Evolutionary conservation across 2,797 vertebrate genomes (phyloP).

Genomic region (Gambusia yucatana): DNA sequence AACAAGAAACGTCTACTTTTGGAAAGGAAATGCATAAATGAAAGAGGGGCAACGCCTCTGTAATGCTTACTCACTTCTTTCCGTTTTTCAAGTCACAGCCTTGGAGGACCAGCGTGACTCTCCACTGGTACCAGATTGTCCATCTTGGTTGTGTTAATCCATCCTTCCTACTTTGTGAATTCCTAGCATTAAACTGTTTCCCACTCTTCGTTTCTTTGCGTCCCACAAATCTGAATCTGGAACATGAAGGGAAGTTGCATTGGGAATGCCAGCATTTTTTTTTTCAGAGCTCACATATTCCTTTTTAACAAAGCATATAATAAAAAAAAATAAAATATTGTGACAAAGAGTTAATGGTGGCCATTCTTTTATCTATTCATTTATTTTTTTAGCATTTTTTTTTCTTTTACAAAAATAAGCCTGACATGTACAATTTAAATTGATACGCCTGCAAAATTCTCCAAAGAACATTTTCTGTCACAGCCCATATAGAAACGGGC

Average conservation of each 20-base stretch:
- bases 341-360: not conserved
- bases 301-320: not conserved
- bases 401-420: not conserved
- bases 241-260: not conserved
- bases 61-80: not conserved
- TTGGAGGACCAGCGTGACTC: not conserved
- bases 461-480: conserved; percentile 17
- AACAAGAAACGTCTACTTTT: not conserved
- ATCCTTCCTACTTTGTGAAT: not conserved
- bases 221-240: not conserved
- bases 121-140: not conserved
- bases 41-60: not conserved
- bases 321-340: not conserved
- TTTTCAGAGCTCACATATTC: not conserved
- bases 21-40: not conserved
- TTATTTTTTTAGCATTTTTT: no score
- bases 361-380: not conserved
- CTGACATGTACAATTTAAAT: not conserved
- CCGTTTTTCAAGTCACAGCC: not conserved
- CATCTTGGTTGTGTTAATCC: not conserved
- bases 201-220: not conserved
- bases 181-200: not conserved
- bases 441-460: not conserved
- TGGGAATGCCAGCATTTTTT: not conserved
- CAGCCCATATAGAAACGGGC: conserved; percentile 3